Evolutionary conservation across 2,797 vertebrate species (phyloP).

Genomic region (Mormyrops attenuatus): DNA sequence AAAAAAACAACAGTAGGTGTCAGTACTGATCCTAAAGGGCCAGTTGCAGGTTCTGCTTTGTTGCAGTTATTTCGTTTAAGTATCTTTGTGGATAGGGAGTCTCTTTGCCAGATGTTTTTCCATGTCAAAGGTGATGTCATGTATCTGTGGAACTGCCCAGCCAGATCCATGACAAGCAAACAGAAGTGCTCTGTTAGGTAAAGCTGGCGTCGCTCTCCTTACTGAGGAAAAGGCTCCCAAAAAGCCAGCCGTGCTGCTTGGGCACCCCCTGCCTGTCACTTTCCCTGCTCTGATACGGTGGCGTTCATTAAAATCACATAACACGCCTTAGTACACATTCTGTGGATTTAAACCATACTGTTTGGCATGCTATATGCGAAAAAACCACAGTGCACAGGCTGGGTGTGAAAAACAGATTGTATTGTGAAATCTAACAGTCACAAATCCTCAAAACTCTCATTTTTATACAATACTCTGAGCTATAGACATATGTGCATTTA

Average conservation of each 20-base stretch:
- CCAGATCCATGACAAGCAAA: not conserved
- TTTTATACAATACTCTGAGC: not conserved
- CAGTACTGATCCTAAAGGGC: not conserved
- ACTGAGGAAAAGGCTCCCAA: not conserved
- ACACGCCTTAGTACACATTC: not conserved
- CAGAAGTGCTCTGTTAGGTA: not conserved
- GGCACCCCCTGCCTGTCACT: not conserved
- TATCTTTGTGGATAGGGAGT: not conserved
- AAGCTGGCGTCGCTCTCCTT: not conserved
- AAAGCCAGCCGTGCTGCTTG: not conserved
- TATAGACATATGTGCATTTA: not conserved
- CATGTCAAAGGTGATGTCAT: not conserved
- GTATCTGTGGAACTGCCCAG: not conserved
- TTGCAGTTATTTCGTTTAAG: not conserved
- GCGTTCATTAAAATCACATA: not conserved
- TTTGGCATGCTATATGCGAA: not conserved
- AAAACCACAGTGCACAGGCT: not conserved
- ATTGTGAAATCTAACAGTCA: conserved; percentile 8
- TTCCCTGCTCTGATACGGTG: not conserved
- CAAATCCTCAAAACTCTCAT: not conserved
- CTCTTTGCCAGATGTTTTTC: not conserved
- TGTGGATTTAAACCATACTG: not conserved
- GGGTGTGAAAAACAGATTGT: not conserved
- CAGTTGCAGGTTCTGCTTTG: not conserved
- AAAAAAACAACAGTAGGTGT: not conserved